phyloP scores from a whole-genome alignment of 1,140 invertebrate genomes.

The Magallana angulata region DNA sequence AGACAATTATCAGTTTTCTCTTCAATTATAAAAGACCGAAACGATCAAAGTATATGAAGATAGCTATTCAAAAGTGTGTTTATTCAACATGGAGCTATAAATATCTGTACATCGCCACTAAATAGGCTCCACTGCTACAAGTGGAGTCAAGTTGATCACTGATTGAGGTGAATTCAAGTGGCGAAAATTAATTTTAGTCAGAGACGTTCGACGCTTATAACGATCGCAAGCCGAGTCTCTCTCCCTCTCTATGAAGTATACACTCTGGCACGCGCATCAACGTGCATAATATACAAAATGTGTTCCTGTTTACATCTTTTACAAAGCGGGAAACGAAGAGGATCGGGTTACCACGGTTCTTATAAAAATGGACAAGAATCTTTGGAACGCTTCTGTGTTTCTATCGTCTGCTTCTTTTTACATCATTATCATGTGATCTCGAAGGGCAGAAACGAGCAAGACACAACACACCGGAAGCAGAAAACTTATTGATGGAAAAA shows the following conservation, averaged over 20 bases:
- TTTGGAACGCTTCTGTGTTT: slow-evolving; percentile 7
- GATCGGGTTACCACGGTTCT: slow-evolving; percentile 13
- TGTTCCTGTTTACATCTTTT: slow-evolving; percentile 34
- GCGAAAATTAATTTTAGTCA: slow-evolving; percentile 22
- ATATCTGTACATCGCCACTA: too few species aligned
- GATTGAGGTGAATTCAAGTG: slow-evolving; percentile 29
- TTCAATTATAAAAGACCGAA: too few species aligned
- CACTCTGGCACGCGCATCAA: slow-evolving; percentile 27
- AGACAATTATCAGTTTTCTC: too few species aligned
- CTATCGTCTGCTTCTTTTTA: slow-evolving; percentile 28
- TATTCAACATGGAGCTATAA: too few species aligned
- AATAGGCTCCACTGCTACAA: not conserved
- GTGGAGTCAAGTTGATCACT: slow-evolving; percentile 6
- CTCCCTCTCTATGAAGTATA: not conserved
- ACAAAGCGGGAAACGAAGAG: slow-evolving; percentile 23
- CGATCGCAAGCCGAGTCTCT: not conserved
- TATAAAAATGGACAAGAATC: slow-evolving; percentile 38
- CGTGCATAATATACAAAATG: slow-evolving; percentile 31
- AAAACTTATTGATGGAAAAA: too few species aligned
- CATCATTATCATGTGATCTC: slow-evolving; percentile 14
- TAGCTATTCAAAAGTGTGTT: too few species aligned
- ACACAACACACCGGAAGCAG: not conserved
- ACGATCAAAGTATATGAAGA: too few species aligned
- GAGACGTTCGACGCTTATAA: slow-evolving; percentile 6
- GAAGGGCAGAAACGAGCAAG: not conserved